Base-by-base conservation (phyloP, 2,888 invertebrate genomes). In the Clistopyga incitator region DNA sequence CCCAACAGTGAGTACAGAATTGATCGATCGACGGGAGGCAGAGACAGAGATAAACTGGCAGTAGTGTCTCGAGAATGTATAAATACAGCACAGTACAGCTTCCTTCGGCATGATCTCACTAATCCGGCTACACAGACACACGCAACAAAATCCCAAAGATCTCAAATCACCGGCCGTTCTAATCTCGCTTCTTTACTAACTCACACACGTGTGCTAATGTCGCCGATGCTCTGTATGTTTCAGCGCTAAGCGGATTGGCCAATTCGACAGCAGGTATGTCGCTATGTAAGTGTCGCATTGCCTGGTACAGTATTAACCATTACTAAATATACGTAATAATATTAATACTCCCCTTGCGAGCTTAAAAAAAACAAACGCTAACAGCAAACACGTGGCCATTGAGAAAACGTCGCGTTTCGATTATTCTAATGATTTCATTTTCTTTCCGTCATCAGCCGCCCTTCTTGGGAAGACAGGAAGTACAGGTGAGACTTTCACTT, bases 231-330 rank as follows among this genome's bases (percentile, higher is more conserved):
- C 86, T 86, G 74, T 92, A 90, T 94, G 92, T 94, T 94, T 90
- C 93, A 94, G 94, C 94, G 88, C 91, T 94, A 90, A 93, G 93
- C 88, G 94, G 94, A 90, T 92, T 94, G 92, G 93, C 94, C 88
- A 94, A 94, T 90, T 93, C 94, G 84, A 92, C 94, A 89, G 93
- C 94, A 94, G 94, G 94, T 94, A 93, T 93, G 93, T 93, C 93
- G 90, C 91, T 92, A 92, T 93, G 93, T 93, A 93, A 92, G 93
- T 93, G 93, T 93, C 93, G 88, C 90, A 91, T 92, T 93, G 92
- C 92, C 92, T 93, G 93, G 92, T 93, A 92, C 88, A 93, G 92
- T 93, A 93, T 93, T 93, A 92, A 93, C 92, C 90, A 90, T 90
- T 91, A 91, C 92, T 93, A 92, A 93, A 92, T 90, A 64, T 90